phyloP scores from a whole-genome alignment of 1,140 invertebrate species.

The Trissolcus basalis region DNA sequence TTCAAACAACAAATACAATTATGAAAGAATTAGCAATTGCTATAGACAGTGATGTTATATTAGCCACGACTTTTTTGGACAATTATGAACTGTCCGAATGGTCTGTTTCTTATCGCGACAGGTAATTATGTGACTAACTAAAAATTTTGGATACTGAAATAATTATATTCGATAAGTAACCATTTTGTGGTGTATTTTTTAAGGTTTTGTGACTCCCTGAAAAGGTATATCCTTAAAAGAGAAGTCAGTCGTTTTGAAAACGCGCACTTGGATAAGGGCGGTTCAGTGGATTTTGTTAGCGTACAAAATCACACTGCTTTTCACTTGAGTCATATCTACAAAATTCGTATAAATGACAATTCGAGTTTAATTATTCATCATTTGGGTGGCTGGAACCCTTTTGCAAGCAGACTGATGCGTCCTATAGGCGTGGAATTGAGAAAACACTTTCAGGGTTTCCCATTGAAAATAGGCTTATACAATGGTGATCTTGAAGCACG shows the following conservation, averaged over 20 bases:
- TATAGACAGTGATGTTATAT: slow-evolving; percentile 66
- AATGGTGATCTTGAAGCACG: slow-evolving; percentile 68
- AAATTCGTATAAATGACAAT: slow-evolving; percentile 69
- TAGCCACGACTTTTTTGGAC: slow-evolving; percentile 58
- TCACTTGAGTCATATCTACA: slow-evolving; percentile 68
- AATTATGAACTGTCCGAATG: slow-evolving; percentile 20
- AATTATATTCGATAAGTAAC: too few species aligned
- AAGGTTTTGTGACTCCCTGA: not conserved
- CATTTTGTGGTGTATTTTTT: too few species aligned
- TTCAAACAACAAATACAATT: slow-evolving; percentile 57
- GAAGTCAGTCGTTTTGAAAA: too few species aligned
- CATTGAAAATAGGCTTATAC: slow-evolving; percentile 69
- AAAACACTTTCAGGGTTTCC: slow-evolving; percentile 66
- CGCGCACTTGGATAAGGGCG: too few species aligned
- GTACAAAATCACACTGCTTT: slow-evolving; percentile 56
- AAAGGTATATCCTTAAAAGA: not conserved
- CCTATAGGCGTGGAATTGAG: slow-evolving; percentile 65
- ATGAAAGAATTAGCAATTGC: slow-evolving; percentile 64
- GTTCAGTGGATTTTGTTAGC: too few species aligned
- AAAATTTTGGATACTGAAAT: too few species aligned
- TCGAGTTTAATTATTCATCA: slow-evolving; percentile 65
- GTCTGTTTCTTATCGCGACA: slow-evolving; percentile 52
- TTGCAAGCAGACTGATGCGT: slow-evolving; percentile 43
- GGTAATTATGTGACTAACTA: slow-evolving; percentile 56
- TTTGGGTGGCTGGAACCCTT: slow-evolving; percentile 70